phyloP scores from a whole-genome alignment of 30 jellyfish, hydroid and myxozoan genomes.

The Pseudorhiza aurosa region DNA sequence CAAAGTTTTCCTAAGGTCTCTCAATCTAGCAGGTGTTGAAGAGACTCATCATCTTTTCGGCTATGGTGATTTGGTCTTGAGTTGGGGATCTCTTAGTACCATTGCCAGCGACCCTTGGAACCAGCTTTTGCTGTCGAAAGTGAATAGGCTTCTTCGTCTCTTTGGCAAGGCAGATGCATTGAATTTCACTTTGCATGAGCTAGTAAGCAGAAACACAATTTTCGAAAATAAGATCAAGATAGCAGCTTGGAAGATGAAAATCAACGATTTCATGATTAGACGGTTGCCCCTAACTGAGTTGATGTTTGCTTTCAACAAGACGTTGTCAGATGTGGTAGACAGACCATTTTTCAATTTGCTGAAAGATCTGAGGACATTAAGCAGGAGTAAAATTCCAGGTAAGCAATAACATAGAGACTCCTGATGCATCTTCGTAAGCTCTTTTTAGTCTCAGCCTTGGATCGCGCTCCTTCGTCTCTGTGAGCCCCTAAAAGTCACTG shows the following conservation, averaged over 20 bases:
- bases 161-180: neutral
- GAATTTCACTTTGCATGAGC: neutral
- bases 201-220: neutral
- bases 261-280: neutral
- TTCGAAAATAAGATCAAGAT: neutral
- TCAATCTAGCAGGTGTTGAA: conserved; percentile 4
- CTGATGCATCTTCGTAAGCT: no score
- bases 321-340: neutral
- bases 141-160: neutral
- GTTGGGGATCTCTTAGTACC: neutral
- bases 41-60: neutral
- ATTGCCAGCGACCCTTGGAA: neutral
- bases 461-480: no score
- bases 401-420: no score
- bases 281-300: conserved; percentile 8
- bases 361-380: conserved; percentile 1
- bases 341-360: conserved; percentile 13
- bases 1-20: neutral
- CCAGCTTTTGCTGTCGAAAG: neutral
- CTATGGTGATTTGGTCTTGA: neutral
- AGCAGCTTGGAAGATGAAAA: conserved; percentile 5
- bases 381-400: conserved; percentile 10
- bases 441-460: no score
- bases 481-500: no score
- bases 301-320: neutral